Conservation (phyloP, 2,888 invertebrate genomes). For the Eupithecia exiguata region DNA sequence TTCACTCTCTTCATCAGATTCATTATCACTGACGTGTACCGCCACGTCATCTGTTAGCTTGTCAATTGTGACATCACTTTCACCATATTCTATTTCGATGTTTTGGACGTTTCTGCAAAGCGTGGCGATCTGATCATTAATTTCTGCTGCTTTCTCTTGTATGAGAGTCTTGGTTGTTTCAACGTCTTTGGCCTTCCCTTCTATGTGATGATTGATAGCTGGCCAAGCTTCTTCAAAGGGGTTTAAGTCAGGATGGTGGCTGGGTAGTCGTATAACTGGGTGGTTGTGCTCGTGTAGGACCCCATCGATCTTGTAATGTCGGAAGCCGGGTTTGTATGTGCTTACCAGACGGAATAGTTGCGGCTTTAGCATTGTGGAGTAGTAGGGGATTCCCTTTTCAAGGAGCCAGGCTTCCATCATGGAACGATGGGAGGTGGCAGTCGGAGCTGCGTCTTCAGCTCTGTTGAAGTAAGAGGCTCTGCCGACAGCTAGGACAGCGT, state of each 20-base stretch:
- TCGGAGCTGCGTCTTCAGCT: conserved; percentile 19
- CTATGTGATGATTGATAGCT: conserved; percentile 12
- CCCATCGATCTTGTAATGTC: conserved; percentile 23
- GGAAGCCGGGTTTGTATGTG: conserved; percentile 22
- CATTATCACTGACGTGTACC: conserved; percentile 20
- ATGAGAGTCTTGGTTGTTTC: conserved; percentile 1
- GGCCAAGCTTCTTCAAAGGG: conserved; percentile 27
- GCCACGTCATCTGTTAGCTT: conserved; percentile 20
- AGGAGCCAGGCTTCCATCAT: conserved; percentile 31
- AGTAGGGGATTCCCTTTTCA: conserved; percentile 25
- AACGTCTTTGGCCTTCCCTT: neutral
- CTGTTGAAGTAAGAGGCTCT: conserved; percentile 21
- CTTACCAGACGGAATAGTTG: conserved; percentile 50
- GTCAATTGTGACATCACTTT: conserved; percentile 21
- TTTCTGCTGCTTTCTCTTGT: neutral
- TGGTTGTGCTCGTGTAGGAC: conserved; percentile 17
- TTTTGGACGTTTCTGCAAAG: conserved; percentile 15
- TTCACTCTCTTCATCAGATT: conserved; percentile 22
- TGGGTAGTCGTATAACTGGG: conserved; percentile 25
- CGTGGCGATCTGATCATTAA: neutral
- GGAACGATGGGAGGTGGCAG: conserved; percentile 23
- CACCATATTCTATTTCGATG: conserved; percentile 21
- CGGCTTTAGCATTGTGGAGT: conserved; percentile 24
- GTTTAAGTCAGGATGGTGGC: conserved; percentile 27
- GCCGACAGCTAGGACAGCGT: conserved; percentile 20